Evolutionary conservation across 2,888 invertebrate genomes (phyloP), one percentile per base, ranked within the genome.

Genomic region (Brachypalpus laphriformis): DNA sequence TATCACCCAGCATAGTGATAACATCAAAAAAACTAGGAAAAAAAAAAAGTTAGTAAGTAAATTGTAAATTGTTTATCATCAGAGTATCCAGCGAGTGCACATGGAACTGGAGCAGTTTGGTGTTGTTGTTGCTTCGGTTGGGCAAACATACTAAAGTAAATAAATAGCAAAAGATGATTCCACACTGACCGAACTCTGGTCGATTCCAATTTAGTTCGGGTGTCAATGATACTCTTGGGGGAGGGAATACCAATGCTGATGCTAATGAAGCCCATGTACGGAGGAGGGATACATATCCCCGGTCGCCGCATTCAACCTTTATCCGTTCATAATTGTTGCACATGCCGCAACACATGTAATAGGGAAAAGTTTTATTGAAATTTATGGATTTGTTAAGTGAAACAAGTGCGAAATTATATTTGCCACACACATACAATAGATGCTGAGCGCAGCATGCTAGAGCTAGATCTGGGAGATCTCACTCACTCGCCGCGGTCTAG

Each of bases 341-440:
- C 71, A 75, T 63, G 57, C 82, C 31, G 59, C 70, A 70, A 70
- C 68, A 68, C 63, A 82, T 76, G 61, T 65, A 68, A 63, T 70
- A 65, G 56, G 56, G 65, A 75, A 76, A n/a, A 71, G 42, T 82
- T 76, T 82, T 45, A 82, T 82, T 82, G 75, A 75, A 75, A 82
- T 82, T 82, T 82, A 82, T 76, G 66, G 66, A 65, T 76, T 76
- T 65, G 57, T 71, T 59, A 82, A 76, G 59, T 76, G 82, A 76
- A 76, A 45, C 65, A 82, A 82, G 82, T 82, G 82, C 82, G 76
- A 82, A 82, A 82, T 76, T 76, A 54, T 76, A 75, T 51, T 45
- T 82, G 42, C 49, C 40, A 18, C 25, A 63, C 34, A 59, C 34
- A 8, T 22, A n/a, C 54, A 57, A 31, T 31, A 7, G 22, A 37